These are phyloP conservation scores for Cydia fagiglandana DNA, from an alignment of 1,140 invertebrate species.

Conservation along the genomic window DNA sequence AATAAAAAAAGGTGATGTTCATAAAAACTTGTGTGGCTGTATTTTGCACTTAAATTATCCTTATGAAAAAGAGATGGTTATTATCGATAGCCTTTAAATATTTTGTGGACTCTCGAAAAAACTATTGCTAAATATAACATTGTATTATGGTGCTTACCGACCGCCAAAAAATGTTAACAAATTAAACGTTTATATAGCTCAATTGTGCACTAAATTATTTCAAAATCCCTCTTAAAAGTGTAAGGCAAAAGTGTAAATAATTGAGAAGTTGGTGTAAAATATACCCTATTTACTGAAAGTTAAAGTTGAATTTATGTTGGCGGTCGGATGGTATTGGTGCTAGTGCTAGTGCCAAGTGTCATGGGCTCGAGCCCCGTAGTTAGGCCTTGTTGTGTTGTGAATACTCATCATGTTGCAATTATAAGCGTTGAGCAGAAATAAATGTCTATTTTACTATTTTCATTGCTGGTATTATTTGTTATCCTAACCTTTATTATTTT, in stretches of 20 bases:
- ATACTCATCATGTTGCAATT: slow-evolving; percentile 73
- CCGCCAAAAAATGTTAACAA: background rate
- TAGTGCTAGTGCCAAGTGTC: slow-evolving; percentile 35
- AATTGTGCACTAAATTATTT: background rate
- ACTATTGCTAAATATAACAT: slow-evolving; percentile 8
- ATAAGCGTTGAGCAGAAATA: slow-evolving; percentile 74
- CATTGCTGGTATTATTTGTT: slow-evolving; percentile 70
- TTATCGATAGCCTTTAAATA: background rate
- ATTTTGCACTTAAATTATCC: background rate
- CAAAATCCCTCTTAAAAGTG: background rate
- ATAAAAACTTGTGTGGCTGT: no score
- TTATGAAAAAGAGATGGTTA: background rate
- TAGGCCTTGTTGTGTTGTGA: slow-evolving; percentile 71
- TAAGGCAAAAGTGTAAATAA: background rate
- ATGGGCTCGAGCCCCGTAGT: slow-evolving; percentile 36
- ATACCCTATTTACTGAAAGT: background rate
- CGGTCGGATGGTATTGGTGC: slow-evolving; percentile 37
- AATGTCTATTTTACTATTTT: slow-evolving; percentile 79
- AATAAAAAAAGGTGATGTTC: background rate
- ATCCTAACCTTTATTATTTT: background rate
- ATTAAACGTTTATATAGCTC: background rate
- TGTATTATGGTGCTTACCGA: background rate
- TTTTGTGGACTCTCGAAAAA: slow-evolving; percentile 5
- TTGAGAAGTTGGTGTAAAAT: background rate
- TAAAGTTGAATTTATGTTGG: background rate